phyloP scores from a whole-genome alignment of 2,113 vertebrate species.

The Eulacestoma nigropectus region DNA sequence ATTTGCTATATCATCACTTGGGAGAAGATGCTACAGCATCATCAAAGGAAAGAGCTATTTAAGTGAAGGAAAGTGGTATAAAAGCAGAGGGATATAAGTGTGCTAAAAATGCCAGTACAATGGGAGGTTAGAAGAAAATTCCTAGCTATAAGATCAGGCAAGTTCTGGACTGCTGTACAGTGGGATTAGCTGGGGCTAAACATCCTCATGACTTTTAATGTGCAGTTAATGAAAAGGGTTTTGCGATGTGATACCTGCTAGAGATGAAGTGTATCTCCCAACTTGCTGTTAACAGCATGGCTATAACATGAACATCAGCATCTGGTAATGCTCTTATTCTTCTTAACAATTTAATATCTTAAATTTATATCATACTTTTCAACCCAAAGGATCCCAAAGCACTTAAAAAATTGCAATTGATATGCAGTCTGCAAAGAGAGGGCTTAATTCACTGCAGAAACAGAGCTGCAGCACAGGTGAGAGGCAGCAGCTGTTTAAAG shows the following conservation, averaged over 20 bases:
- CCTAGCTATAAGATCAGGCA: neutral
- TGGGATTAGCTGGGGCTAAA: neutral
- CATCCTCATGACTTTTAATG: neutral
- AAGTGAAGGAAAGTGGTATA: neutral
- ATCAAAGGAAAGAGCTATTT: neutral
- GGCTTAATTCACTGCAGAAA: constrained; percentile 29
- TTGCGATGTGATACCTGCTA: neutral
- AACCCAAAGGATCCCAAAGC: neutral
- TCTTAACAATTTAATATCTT: neutral
- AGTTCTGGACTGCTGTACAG: neutral
- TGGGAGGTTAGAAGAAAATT: neutral
- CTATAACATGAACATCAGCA: neutral
- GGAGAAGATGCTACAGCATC: neutral
- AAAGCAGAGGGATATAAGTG: neutral
- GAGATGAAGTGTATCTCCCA: neutral
- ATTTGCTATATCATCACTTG: neutral
- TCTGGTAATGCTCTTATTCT: constrained; percentile 11
- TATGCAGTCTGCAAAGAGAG: neutral
- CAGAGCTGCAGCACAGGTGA: constrained; percentile 24
- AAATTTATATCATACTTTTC: constrained; percentile 1
- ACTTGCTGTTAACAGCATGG: neutral
- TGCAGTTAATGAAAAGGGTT: neutral
- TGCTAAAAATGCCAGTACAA: neutral
- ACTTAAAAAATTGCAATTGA: neutral
- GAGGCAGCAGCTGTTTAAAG: constrained; percentile 27